Conservation (phyloP, 2,797 vertebrate species). For the Cossypha niveicapilla region DNA sequence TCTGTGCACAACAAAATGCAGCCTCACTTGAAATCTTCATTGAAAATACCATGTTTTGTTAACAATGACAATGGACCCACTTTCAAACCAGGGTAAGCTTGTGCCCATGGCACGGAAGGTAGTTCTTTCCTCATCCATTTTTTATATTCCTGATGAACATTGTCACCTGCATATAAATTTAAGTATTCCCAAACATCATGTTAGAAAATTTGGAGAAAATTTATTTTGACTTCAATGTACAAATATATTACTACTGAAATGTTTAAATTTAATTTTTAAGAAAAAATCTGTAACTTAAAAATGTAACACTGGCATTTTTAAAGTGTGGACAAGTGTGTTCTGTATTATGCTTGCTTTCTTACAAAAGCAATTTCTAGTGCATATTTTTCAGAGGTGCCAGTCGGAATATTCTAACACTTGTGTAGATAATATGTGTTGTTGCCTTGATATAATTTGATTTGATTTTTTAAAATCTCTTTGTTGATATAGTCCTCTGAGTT, state of each 20-base stretch:
- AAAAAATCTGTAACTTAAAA: not conserved
- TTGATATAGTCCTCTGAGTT: not conserved
- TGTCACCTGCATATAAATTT: not conserved
- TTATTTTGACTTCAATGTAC: not conserved
- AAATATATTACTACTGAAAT: not conserved
- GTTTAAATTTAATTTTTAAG: not conserved
- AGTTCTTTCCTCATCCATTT: not conserved
- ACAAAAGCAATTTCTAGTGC: not conserved
- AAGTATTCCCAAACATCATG: not conserved
- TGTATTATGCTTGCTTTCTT: not conserved
- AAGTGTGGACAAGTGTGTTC: not conserved
- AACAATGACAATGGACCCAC: fast-evolving
- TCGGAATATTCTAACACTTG: not conserved
- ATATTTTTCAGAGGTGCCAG: not conserved
- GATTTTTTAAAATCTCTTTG: not conserved
- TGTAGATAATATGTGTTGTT: not conserved
- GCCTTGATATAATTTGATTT: not conserved
- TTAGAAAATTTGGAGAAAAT: not conserved
- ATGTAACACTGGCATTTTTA: not conserved
- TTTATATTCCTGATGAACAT: not conserved
- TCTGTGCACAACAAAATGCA: not conserved
- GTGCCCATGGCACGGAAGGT: fast-evolving
- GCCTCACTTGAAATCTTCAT: not conserved
- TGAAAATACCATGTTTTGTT: not conserved
- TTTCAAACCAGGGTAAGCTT: not conserved